Conservation (phyloP, 2,797 vertebrate genomes). For the Platalea minor region DNA sequence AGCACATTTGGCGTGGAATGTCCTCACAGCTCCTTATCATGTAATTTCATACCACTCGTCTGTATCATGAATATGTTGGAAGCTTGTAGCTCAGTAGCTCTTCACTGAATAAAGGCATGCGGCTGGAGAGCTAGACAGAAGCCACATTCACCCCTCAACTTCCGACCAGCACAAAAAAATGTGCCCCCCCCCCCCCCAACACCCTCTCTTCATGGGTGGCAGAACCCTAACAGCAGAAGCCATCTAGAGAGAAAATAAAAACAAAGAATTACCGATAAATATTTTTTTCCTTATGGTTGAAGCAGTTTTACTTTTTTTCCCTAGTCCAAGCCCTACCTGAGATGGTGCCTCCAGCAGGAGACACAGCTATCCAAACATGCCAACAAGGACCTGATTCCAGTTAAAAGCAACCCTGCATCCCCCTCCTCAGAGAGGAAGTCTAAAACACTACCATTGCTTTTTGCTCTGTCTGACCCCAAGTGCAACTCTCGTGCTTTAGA, state of each 20-base stretch:
- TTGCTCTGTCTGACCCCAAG: not conserved
- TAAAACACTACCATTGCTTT: not conserved
- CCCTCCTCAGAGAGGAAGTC: not conserved
- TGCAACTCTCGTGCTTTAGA: not conserved
- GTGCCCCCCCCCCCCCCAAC: fast-evolving
- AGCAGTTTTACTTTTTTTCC: not conserved
- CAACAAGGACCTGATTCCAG: not conserved
- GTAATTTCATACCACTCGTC: not conserved
- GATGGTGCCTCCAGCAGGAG: not conserved
- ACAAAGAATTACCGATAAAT: not conserved
- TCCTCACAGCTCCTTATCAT: not conserved
- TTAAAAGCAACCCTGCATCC: not conserved
- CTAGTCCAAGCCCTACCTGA: not conserved
- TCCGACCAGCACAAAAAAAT: not conserved
- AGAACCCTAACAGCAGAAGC: not conserved
- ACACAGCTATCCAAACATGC: not conserved
- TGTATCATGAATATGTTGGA: fast-evolving
- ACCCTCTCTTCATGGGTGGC: no score
- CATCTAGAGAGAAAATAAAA: not conserved
- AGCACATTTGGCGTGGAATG: not conserved
- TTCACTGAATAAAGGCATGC: not conserved
- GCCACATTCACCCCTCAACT: not conserved
- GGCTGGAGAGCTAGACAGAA: not conserved
- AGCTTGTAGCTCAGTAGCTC: not conserved
- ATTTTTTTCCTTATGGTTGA: not conserved